These are phyloP conservation scores for Meghimatium bilineatum DNA, from an alignment of 2,888 invertebrate genomes.

Conservation along the genomic window DNA sequence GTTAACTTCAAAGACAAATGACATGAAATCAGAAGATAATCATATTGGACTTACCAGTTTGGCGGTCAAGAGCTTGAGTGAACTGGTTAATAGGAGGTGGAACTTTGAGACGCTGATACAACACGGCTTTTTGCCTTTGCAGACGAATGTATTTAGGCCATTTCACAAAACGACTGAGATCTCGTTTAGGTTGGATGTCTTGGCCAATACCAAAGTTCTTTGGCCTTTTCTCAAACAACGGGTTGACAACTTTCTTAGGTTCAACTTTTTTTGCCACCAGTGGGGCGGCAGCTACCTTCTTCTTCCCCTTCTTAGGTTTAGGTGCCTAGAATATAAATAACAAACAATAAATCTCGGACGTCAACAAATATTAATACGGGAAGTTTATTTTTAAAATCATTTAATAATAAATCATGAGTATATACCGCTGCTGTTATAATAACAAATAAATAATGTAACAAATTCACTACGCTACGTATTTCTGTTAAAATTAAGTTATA, in stretches of 20 bases:
- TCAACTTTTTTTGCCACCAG: conserved; percentile 94
- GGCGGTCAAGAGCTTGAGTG: conserved; percentile 95
- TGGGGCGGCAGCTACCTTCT: conserved; percentile 96
- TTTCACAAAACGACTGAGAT: conserved; percentile 96
- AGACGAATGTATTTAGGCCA: conserved; percentile 99
- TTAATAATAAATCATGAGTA: neutral
- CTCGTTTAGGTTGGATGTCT: conserved; percentile 97
- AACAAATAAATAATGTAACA: neutral
- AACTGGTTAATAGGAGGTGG: conserved; percentile 99
- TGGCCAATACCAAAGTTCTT: conserved; percentile 99
- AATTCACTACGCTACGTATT: neutral
- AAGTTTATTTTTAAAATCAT: neutral
- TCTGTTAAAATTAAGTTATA: neutral
- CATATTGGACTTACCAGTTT: conserved; percentile 85
- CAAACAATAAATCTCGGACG: neutral
- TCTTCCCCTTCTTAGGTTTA: conserved; percentile 75
- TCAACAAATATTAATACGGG: neutral
- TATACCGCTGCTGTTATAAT: neutral
- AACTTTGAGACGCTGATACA: conserved; percentile 97
- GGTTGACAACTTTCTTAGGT: conserved; percentile 89
- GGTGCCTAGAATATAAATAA: conserved; percentile 28
- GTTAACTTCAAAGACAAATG: too few relatives aligned
- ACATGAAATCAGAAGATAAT: neutral
- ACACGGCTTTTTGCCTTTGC: conserved; percentile 96
- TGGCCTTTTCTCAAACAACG: conserved; percentile 96